Evolutionary conservation across 2,888 invertebrate genomes (phyloP).

Genomic region (Agrotis exclamationis): DNA sequence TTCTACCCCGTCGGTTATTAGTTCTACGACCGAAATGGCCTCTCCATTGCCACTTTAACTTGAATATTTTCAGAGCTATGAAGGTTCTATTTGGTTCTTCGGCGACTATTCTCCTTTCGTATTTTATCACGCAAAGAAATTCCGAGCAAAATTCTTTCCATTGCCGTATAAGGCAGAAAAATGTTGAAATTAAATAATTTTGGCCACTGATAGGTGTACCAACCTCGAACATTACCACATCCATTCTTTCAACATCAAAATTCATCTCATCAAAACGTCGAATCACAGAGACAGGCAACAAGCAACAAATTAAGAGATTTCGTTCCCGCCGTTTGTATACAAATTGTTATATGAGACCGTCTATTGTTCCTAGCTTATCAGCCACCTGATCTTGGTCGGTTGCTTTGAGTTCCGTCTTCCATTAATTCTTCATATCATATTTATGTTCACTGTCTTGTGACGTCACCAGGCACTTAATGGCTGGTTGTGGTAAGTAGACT

Average conservation of each 20-base stretch:
- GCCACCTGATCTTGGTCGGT: constrained; percentile 65
- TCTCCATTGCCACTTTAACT: too few species aligned
- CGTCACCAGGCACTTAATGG: constrained; percentile 40
- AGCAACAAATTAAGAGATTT: constrained; percentile 78
- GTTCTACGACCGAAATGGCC: too few species aligned
- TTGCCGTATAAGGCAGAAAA: too few species aligned
- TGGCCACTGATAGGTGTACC: too few species aligned
- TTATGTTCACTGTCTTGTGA: constrained; percentile 48
- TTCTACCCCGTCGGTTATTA: too few species aligned
- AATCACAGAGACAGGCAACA: constrained; percentile 80
- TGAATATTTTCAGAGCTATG: too few species aligned
- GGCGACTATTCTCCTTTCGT: too few species aligned
- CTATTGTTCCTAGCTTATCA: constrained; percentile 81
- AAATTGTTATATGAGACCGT: constrained; percentile 85
- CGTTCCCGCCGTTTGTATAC: constrained; percentile 86
- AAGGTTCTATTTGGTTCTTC: too few species aligned
- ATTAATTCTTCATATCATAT: constrained; percentile 61
- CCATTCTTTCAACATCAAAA: constrained; percentile 33
- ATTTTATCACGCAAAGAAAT: too few species aligned
- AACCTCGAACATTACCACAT: constrained; percentile 45
- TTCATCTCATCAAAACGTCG: constrained; percentile 68
- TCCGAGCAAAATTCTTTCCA: too few species aligned
- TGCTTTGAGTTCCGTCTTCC: constrained; percentile 75
- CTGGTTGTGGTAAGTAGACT: constrained; percentile 35
- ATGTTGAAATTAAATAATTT: too few species aligned